Base-by-base conservation (phyloP, 2,888 invertebrate species). In the Apamea epomidion region DNA sequence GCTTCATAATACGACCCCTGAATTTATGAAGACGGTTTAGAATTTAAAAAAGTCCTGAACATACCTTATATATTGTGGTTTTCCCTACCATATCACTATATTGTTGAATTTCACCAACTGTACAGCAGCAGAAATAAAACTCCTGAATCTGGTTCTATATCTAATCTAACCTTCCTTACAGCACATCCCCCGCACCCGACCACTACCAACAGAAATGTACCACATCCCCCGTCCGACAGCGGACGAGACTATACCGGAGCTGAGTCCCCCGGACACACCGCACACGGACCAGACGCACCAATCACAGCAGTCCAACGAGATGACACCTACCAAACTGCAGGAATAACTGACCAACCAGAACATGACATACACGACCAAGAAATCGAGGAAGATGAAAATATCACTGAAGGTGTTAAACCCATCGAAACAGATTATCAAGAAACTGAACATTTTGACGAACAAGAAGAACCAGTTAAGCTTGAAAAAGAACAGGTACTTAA, bases 111-210 rank as follows among this genome's bases (percentile, higher is more conserved):
- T 29, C 18, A 68, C 21, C 21, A 37, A 4, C 3, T 65, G 12
- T 54, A 51, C 8, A 60, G 12, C 29, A 45, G 14, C 32, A 51
- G 16, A 48, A 62, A 37, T 2, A 72, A 80, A 54, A 10, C 29
- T 42, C 8, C 60, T 77, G 1, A 37, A 60, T 75, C 1, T 3
- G 14, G 16, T 62, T 67, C 67, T 67, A 42, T 25, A 25, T 64
- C 29, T 76, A 45, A 78, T 45, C 1, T n/a, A 54, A 32, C n/a
- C 2, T 81, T 75, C n/a, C 12, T 88, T 88, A 60, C 93, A 97
- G 97, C 97, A 97, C 97, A 94, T 92, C 83, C 97, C 97, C 85
- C 97, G 97, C 94, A 94, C 96, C 75, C 93, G 89, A 83, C 96
- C 94, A 64, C 93, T 91, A 78, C 96, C 93, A 87, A 93, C 93